Evolutionary conservation across 2,113 vertebrate genomes (phyloP), one percentile per base, ranked within the genome.

Genomic region (Pygoscelis adeliae): DNA sequence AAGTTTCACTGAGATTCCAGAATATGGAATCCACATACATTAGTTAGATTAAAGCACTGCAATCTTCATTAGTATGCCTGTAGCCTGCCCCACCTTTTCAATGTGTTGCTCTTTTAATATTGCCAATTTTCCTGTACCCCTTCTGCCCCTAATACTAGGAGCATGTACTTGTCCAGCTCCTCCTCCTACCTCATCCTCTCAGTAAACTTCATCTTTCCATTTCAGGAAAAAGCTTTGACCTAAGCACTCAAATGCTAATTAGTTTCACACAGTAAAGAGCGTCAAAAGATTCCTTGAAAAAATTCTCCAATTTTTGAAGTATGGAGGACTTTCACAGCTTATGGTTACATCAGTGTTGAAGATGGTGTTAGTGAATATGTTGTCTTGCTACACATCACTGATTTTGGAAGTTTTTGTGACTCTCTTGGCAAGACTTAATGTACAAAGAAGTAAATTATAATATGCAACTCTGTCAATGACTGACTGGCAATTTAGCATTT

Each of bases 11-110:
- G 61, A 69, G 15, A 62, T 79, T 61, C 22, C 36, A 59, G 34
- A 20, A 12, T 18, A 4, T 32, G 38, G 34, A 56, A 7, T 27
- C 26, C 12, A 58, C 4, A 12, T 30, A 10, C 0, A 0, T 67
- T 8, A 18, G 26, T n/a, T 47, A 59, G 18, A n/a, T 63, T 30
- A 61, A 90, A 69, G 21, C 27, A 34, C 9, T 66, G 50, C 18
- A 40, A 8, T 49, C 21, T 19, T 40, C 46, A 30, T 1, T 1
- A 5, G 7, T 2, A 6, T 22, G 11, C 34, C 40, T 44, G 13
- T 15, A 65, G 13, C 49, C 16, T 3, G 5, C 16, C 40, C 9
- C 18, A 27, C 4, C 3, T 63, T 63, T 36, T n/a, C 12, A 21
- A 11, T 8, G 5, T 30, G 13, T 1, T 79, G 12, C 5, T 62